A percentile compares a stretch with the other conserved stretches of the same genome.
phyloP scores from a whole-genome alignment of 2,113 vertebrate genomes.

The Aldabrachelys gigantea region DNA sequence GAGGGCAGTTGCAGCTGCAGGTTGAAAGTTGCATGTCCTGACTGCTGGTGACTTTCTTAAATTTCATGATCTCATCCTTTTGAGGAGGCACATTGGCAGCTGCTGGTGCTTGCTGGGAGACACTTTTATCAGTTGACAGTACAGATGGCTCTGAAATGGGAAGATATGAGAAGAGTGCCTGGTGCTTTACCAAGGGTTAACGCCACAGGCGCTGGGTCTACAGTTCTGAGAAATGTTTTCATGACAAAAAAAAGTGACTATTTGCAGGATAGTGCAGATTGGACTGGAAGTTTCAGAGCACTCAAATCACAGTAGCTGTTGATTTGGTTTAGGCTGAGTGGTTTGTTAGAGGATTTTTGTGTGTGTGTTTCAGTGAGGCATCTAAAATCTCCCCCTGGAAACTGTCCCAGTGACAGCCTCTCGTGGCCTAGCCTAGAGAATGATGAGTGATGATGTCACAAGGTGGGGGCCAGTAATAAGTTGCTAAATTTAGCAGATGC shows the following conservation, averaged over 20 bases:
- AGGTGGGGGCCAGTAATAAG: not conserved
- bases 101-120: not conserved
- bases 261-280: not conserved
- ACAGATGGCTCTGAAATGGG: not conserved
- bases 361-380: not conserved
- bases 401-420: not conserved
- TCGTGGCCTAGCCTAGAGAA: not conserved
- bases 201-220: not conserved
- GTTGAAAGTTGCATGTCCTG: not conserved
- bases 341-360: fast-evolving
- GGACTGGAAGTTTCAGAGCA: not conserved
- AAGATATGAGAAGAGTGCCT: not conserved
- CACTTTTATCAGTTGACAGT: not conserved
- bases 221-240: not conserved
- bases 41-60: not conserved
- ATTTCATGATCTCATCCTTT: not conserved
- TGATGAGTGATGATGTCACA: not conserved
- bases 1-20: not conserved
- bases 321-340: not conserved
- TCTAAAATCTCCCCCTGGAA: not conserved
- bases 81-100: not conserved
- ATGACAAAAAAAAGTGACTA: too few species aligned
- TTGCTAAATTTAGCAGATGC: not conserved
- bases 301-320: too few species aligned
- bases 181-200: not conserved